A percentile compares a stretch with the other conserved stretches of the same genome.
phyloP scores from a whole-genome alignment of 2,888 invertebrate species.

The Rhyacophila evoluta region DNA sequence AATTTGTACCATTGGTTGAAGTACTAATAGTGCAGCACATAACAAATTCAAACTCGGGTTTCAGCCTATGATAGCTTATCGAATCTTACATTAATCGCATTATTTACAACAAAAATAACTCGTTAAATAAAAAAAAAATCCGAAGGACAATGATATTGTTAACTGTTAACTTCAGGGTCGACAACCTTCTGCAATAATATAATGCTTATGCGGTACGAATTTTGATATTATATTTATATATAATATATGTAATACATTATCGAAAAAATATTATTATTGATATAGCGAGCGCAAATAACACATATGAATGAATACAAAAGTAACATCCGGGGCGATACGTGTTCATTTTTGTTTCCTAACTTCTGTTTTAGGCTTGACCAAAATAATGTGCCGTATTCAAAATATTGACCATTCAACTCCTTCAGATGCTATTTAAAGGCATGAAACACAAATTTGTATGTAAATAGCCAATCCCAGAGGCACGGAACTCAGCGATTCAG shows the following conservation, averaged over 20 bases:
- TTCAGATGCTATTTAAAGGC: background rate
- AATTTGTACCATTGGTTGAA: too few species aligned
- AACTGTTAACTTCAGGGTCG: background rate
- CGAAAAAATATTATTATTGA: too few species aligned
- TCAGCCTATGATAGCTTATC: too few species aligned
- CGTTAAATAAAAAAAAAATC: background rate
- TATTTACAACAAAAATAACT: too few species aligned
- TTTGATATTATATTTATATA: too few species aligned
- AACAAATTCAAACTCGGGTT: too few species aligned
- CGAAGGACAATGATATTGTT: background rate
- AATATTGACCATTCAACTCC: constrained; percentile 5
- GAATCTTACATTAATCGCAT: too few species aligned
- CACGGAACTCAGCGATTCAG: background rate
- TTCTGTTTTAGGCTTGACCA: constrained; percentile 3
- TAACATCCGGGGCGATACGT: background rate
- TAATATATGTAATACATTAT: too few species aligned
- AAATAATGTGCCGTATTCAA: background rate
- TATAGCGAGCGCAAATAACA: background rate
- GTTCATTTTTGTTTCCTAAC: background rate
- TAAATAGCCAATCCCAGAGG: background rate
- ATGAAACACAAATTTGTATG: background rate
- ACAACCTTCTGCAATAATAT: background rate
- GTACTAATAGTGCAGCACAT: too few species aligned
- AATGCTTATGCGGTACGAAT: background rate
- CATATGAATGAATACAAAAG: background rate